A percentile compares a stretch with the other conserved stretches of the same genome.
Evolutionary conservation across 2,797 vertebrate species (phyloP).

Genomic region (Coendou prehensilis): DNA sequence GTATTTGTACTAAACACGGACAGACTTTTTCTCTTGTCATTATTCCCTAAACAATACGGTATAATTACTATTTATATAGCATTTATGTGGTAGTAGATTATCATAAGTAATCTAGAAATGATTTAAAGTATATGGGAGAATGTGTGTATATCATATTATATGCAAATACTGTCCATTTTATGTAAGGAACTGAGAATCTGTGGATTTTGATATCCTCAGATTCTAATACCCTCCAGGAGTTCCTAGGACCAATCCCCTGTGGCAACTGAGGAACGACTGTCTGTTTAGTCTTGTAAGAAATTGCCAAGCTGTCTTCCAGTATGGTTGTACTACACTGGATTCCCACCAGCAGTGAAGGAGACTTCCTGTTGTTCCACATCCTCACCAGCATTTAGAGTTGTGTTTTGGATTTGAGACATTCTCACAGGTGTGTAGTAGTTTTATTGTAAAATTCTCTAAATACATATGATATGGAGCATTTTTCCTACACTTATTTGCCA

Average conservation of each 20-base stretch:
- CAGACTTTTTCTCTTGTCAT: neutral
- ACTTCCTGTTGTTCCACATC: neutral
- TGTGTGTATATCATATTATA: neutral
- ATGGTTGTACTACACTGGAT: neutral
- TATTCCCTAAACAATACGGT: neutral
- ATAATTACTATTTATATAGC: neutral
- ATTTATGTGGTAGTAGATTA: neutral
- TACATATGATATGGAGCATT: neutral
- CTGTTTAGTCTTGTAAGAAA: neutral
- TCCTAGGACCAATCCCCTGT: neutral
- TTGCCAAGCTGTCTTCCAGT: neutral
- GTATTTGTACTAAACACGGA: neutral
- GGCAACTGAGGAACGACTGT: neutral
- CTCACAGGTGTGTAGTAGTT: neutral
- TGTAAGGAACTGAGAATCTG: neutral
- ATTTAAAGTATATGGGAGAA: neutral
- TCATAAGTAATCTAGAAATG: neutral
- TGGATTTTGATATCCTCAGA: neutral
- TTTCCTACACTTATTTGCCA: neutral
- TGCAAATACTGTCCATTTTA: neutral
- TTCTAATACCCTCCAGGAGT: neutral
- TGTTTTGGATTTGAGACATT: neutral
- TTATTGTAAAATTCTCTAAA: neutral
- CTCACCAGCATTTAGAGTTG: neutral
- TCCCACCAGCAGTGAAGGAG: neutral